Percentiles rank a stretch among this genome's conserved stretches.
Conservation (phyloP, 2,797 vertebrate genomes). For the Cossypha polioptera region DNA sequence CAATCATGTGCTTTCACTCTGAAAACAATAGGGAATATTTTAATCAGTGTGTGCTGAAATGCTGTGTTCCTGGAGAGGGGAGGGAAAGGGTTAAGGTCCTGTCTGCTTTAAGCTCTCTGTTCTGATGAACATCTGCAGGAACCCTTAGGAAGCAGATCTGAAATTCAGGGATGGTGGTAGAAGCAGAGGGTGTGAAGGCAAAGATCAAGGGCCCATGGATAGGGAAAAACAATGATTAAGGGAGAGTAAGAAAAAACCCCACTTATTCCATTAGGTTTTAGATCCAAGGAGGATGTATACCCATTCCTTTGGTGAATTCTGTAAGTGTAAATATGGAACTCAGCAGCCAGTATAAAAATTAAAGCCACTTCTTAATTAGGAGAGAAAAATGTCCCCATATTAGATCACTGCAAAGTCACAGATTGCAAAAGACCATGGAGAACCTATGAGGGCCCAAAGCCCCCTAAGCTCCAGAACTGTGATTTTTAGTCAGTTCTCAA, state of each 20-base stretch:
- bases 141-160: not conserved
- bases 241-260: not conserved
- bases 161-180: not conserved
- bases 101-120: not conserved
- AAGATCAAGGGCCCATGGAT: not conserved
- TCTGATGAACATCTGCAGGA: not conserved
- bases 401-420: not conserved
- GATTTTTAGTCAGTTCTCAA: not conserved
- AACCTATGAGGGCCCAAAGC: not conserved
- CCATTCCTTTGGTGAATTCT: not conserved
- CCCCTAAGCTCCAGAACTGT: not conserved
- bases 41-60: not conserved
- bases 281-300: not conserved
- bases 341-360: not conserved
- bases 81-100: not conserved
- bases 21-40: not conserved
- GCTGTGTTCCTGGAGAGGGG: rapidly evolving
- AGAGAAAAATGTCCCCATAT: not conserved
- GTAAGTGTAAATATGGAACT: not conserved
- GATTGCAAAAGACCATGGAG: not conserved
- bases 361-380: not conserved
- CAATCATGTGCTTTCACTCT: not conserved
- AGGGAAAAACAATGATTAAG: not conserved
- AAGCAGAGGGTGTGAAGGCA: not conserved
- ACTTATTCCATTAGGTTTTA: not conserved